Conservation (phyloP, 2,888 invertebrate species). For the Sphinx pinastri region DNA sequence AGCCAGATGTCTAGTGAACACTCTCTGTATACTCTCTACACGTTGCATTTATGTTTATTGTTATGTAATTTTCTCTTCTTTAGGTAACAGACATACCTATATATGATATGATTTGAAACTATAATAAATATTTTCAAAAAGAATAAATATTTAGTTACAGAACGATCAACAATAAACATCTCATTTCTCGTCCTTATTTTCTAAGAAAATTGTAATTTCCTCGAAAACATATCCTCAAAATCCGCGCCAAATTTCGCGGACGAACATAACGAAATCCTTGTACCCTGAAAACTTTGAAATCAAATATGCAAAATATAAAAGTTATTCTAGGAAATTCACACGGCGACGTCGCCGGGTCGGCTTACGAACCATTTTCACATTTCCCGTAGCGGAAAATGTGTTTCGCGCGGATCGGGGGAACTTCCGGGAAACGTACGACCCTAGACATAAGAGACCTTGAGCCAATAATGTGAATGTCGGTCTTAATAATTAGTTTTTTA, state of each 20-base stretch:
- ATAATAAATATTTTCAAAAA: too few species aligned
- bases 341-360: not conserved
- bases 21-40: too few species aligned
- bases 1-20: too few species aligned
- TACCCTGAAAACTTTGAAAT: conserved; percentile 2
- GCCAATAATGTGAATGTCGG: not conserved
- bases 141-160: too few species aligned
- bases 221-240: not conserved
- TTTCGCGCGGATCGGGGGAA: conserved; percentile 8
- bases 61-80: too few species aligned
- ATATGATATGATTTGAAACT: too few species aligned
- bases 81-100: too few species aligned
- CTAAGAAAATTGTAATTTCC: not conserved
- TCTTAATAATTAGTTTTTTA: not conserved
- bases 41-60: too few species aligned
- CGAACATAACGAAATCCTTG: not conserved
- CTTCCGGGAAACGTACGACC: not conserved
- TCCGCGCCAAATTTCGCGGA: not conserved
- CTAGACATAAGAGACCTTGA: not conserved
- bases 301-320: conserved; percentile 20
- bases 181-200: not conserved
- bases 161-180: too few species aligned
- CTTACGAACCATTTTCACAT: conserved; percentile 17
- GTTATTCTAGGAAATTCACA: conserved; percentile 13
- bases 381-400: conserved; percentile 21